These are phyloP conservation scores for Harmothoe impar DNA, from an alignment of 2,888 invertebrate species.

Conservation along the genomic window DNA sequence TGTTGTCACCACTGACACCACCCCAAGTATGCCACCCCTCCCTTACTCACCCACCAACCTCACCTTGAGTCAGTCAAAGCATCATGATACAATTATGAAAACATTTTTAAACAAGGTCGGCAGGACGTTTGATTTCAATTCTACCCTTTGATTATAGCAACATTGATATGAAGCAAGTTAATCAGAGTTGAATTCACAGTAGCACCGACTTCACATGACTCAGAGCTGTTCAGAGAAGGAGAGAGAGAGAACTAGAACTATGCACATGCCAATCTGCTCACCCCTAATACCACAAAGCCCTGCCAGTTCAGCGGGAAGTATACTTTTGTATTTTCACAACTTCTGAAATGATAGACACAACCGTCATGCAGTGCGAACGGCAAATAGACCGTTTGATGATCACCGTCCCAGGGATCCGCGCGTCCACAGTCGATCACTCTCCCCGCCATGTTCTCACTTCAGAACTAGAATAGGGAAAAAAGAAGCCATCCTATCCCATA, in stretches of 20 bases:
- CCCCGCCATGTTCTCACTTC: neutral
- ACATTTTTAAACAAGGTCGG: neutral
- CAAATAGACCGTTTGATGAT: neutral
- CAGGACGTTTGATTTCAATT: neutral
- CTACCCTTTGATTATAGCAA: neutral
- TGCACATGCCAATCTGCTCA: neutral
- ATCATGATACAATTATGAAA: neutral
- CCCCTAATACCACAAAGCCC: neutral
- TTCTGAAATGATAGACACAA: neutral
- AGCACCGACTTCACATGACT: neutral
- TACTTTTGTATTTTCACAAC: neutral
- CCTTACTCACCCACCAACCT: too few relatives aligned
- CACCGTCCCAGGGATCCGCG: neutral
- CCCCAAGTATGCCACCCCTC: too few relatives aligned
- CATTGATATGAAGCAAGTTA: neutral
- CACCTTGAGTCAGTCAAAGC: neutral
- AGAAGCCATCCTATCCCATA: neutral
- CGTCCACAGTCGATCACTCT: neutral
- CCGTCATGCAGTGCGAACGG: neutral
- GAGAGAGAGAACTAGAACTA: neutral
- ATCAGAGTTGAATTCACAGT: neutral
- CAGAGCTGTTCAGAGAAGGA: too few relatives aligned
- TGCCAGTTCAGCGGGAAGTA: too few relatives aligned
- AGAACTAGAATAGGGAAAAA: neutral
- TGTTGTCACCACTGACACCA: too few relatives aligned